Base-by-base conservation (phyloP, 2,797 vertebrate genomes). In the Myoxocephalus aenaeus region DNA sequence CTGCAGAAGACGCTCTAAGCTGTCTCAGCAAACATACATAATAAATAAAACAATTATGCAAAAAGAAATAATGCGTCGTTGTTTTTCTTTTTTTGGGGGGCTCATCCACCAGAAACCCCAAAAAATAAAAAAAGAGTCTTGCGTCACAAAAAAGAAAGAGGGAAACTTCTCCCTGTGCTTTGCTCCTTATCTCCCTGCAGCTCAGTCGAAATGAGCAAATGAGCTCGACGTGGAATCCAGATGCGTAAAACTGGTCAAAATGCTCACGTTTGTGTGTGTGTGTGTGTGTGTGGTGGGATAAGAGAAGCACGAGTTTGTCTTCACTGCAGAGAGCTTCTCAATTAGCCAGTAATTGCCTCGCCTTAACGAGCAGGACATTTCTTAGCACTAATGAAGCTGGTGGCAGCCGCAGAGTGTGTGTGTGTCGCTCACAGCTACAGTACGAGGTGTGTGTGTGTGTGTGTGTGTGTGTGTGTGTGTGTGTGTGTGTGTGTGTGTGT, bases 301-400 rank as follows among this genome's bases (percentile, higher is more conserved):
- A 51, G 71, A 80, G 57, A 36, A 64, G 27, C 38, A 48, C 77
- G 27, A 75, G 86, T 91, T 90, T 75, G 87, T 90, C 89, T 91
- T 85, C 73, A 9, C 88, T 78, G 85, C 82, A 73, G 67, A 85
- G 83, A 86, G 88, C 80, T 87, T 90, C 90, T 94, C 92, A 93
- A 93, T 94, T 95, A 92, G 90, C 70, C 78, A 53, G 89, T 93
- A 94, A 95, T 93, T 92, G 92, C 87, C 71, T 86, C 18, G 73
- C 84, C 86, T 88, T 93, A 93, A 93, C 62, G 80, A 94, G 88
- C 79, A 84, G 80, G 80, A 92, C 81, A 90, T 92, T 93, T 94
- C 86, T 93, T 85, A 86, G 81, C 67, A 18, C 82, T 93, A 94
- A 94, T 88, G 91, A 94, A 93, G 86, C 88, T 66, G 71, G 89